These are phyloP conservation scores for Cathartes aura DNA, from an alignment of 2,113 vertebrate species.

Conservation along the genomic window DNA sequence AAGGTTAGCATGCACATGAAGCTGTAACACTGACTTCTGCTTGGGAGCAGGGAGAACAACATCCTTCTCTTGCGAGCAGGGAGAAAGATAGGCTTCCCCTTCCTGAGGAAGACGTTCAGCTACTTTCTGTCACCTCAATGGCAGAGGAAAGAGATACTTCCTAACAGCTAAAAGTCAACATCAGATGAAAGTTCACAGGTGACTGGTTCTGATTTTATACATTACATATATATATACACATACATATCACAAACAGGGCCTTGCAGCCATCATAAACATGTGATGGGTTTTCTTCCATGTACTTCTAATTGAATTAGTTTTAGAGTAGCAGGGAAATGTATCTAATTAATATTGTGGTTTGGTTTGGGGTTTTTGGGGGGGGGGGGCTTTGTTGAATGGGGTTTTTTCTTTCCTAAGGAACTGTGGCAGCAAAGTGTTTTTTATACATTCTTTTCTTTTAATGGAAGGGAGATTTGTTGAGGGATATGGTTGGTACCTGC, in stretches of 20 bases:
- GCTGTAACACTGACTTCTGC: background rate
- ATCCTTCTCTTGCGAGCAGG: background rate
- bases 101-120: background rate
- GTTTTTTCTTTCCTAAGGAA: background rate
- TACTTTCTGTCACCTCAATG: background rate
- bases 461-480: background rate
- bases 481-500: background rate
- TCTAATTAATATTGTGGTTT: background rate
- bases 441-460: background rate
- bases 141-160: background rate
- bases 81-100: background rate
- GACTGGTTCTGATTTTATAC: background rate
- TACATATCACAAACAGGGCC: background rate
- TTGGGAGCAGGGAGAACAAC: background rate
- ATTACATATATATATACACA: no score
- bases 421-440: background rate
- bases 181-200: background rate
- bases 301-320: background rate
- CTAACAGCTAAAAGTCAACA: background rate
- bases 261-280: background rate
- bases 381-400: accelerated
- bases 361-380: background rate
- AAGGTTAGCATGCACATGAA: background rate
- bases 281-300: background rate
- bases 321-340: background rate